phyloP scores from a whole-genome alignment of 2,888 invertebrate genomes.

The Aleiodes leptofemur region DNA sequence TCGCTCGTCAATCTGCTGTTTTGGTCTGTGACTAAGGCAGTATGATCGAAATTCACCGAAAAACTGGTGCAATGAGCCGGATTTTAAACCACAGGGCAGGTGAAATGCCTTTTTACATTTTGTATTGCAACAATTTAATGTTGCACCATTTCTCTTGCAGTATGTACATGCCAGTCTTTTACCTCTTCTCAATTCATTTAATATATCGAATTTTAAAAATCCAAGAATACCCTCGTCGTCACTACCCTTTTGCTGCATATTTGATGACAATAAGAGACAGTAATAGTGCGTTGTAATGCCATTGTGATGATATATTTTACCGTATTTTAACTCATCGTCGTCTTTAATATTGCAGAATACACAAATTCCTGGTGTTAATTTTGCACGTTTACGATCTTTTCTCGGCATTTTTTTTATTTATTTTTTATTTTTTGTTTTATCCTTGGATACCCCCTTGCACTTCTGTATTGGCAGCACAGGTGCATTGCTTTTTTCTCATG shows the following conservation, averaged over 20 bases:
- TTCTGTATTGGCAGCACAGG: background rate
- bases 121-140: constrained; percentile 82
- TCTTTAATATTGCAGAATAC: constrained; percentile 77
- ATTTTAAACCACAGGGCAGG: constrained; percentile 83
- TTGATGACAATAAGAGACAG: constrained; percentile 85
- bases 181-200: constrained; percentile 81
- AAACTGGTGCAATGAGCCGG: constrained; percentile 81
- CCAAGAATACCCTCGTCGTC: constrained; percentile 85
- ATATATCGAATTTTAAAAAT: constrained; percentile 83
- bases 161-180: constrained; percentile 82
- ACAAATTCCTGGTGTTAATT: background rate
- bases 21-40: constrained; percentile 80
- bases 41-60: constrained; percentile 82
- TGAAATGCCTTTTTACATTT: constrained; percentile 85
- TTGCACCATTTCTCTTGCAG: constrained; percentile 82
- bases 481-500: no score
- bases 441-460: background rate
- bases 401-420: constrained; percentile 2
- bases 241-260: constrained; percentile 81
- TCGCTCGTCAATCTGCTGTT: constrained; percentile 75
- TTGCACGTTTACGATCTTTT: background rate
- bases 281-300: constrained; percentile 83
- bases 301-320: constrained; percentile 78
- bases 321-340: constrained; percentile 78
- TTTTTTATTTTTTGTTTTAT: background rate